Evolutionary conservation across 1,140 invertebrate species (phyloP).

Genomic region (Tetraneura akinire): DNA sequence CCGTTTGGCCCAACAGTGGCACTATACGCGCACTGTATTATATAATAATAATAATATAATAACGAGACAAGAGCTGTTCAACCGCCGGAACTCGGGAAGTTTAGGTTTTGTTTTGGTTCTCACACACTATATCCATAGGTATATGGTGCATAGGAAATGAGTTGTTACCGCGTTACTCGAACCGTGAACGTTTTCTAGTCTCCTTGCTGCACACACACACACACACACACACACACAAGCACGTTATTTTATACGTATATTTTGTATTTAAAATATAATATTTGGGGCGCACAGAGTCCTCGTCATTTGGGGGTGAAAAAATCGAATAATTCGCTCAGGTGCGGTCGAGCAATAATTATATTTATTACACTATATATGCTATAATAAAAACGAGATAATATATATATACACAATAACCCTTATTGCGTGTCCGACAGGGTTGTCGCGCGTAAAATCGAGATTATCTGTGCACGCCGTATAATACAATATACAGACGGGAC

Average conservation of each 20-base stretch:
- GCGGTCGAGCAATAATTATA: constrained; percentile 5
- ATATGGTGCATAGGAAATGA: constrained; percentile 30
- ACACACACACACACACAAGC: too few relatives aligned
- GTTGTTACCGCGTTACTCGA: constrained; percentile 11
- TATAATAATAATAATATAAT: too few relatives aligned
- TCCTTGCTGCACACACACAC: neutral
- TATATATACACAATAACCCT: constrained; percentile 22
- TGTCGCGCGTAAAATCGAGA: constrained; percentile 40
- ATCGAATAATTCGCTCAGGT: constrained; percentile 45
- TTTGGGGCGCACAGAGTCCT: neutral
- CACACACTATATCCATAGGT: neutral
- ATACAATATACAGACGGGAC: neutral
- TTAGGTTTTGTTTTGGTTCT: constrained; percentile 37
- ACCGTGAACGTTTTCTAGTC: constrained; percentile 40
- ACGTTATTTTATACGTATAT: too few relatives aligned
- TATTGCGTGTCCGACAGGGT: constrained; percentile 13
- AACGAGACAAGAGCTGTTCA: constrained; percentile 30
- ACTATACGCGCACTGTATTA: too few relatives aligned
- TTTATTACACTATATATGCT: too few relatives aligned
- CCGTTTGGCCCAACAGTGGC: neutral
- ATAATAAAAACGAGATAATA: too few relatives aligned
- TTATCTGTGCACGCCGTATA: neutral
- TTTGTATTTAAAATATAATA: too few relatives aligned
- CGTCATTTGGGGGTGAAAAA: constrained; percentile 18
- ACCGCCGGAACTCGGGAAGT: constrained; percentile 40